Conservation (phyloP, 2,888 invertebrate species). For the Sarcophaga caerulescens region DNA sequence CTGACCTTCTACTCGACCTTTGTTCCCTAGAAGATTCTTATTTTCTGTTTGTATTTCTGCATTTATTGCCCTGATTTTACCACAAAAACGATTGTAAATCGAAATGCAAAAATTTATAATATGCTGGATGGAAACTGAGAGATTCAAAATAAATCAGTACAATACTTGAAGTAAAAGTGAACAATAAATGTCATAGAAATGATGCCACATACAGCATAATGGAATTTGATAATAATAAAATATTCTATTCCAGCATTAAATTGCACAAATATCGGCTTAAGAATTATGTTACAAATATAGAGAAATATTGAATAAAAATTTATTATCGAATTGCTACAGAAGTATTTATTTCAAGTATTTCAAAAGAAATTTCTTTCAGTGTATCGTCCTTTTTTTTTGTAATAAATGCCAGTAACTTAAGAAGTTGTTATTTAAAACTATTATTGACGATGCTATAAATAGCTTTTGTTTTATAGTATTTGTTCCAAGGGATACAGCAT, state of each 20-base stretch:
- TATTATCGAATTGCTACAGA: no score
- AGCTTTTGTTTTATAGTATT: background rate
- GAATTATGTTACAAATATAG: no score
- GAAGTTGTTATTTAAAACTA: no score
- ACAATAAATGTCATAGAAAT: background rate
- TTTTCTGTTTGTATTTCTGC: background rate
- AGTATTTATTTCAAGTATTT: no score
- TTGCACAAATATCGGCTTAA: no score
- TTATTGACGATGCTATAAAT: background rate
- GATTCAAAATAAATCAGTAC: background rate
- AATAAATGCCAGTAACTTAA: no score
- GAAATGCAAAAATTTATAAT: conserved; percentile 19
- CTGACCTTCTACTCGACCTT: no score
- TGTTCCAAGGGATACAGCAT: background rate
- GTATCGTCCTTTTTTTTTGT: no score
- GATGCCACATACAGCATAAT: background rate
- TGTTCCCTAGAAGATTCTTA: background rate
- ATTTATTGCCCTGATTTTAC: conserved; percentile 16
- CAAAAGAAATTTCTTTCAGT: no score
- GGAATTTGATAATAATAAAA: conserved; percentile 20
- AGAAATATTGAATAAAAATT: no score
- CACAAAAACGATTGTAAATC: conserved; percentile 3
- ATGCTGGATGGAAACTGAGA: background rate
- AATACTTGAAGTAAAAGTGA: background rate
- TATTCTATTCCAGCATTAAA: background rate